phyloP scores from a whole-genome alignment of 2,888 invertebrate species.

The Ptilodon capucinus region DNA sequence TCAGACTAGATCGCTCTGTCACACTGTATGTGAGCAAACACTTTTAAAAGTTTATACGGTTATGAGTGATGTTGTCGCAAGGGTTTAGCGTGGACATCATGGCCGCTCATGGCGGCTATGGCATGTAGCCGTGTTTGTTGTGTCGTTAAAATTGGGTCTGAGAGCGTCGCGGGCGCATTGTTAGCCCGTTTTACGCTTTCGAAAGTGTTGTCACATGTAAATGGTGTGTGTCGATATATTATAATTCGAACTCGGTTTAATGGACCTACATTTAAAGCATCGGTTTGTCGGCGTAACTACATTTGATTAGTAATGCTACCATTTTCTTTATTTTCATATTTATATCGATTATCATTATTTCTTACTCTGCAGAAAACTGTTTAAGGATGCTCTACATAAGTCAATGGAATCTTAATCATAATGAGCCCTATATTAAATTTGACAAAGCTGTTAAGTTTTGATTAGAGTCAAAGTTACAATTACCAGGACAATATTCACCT shows the following conservation, averaged over 20 bases:
- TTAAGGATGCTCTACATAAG: too few relatives aligned
- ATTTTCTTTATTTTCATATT: too few relatives aligned
- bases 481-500: too few relatives aligned
- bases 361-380: too few relatives aligned
- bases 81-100: conserved; percentile 76
- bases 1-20: conserved; percentile 73
- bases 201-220: conserved; percentile 50
- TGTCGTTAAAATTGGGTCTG: conserved; percentile 68
- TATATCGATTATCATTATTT: too few relatives aligned
- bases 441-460: too few relatives aligned
- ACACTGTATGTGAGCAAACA: conserved; percentile 68
- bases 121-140: conserved; percentile 52
- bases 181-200: conserved; percentile 58
- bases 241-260: conserved; percentile 18
- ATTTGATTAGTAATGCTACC: too few relatives aligned
- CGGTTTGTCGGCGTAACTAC: not conserved
- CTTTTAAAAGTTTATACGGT: conserved; percentile 79
- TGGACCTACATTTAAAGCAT: conserved; percentile 1
- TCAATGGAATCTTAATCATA: too few relatives aligned
- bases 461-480: too few relatives aligned
- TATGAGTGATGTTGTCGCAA: conserved; percentile 76
- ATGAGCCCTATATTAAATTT: too few relatives aligned
- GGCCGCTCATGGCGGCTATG: conserved; percentile 57
- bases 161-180: conserved; percentile 49
- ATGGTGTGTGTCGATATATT: conserved; percentile 30